phyloP scores from a whole-genome alignment of 1,140 invertebrate genomes.

The Stegodyphus mimosarum region DNA sequence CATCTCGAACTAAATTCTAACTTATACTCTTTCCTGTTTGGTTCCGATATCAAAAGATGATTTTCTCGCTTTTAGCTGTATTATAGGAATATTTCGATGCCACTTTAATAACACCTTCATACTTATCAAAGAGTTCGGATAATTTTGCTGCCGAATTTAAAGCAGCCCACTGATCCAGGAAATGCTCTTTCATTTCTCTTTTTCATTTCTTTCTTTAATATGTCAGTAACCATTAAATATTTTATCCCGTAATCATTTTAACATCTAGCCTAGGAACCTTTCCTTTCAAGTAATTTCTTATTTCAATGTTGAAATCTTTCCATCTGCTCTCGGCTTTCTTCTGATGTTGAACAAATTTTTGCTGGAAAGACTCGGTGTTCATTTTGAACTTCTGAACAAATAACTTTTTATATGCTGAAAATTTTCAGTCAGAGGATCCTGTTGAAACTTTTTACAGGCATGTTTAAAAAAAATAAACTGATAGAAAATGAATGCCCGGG shows the following conservation, averaged over 20 bases:
- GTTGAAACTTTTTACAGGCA: not conserved
- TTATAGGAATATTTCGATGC: not conserved
- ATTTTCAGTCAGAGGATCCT: not conserved
- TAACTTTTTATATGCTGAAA: not conserved
- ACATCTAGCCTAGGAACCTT: not conserved
- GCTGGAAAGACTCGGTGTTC: not conserved
- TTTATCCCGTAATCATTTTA: not conserved
- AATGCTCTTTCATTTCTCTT: not conserved
- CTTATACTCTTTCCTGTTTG: not conserved
- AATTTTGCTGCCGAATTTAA: not conserved
- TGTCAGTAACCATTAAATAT: not conserved
- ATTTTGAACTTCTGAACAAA: not conserved
- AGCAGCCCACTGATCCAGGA: not conserved
- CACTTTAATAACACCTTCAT: not conserved
- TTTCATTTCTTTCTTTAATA: not conserved
- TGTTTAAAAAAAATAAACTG: no score
- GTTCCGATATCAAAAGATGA: not conserved
- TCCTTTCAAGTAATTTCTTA: slow-evolving; percentile 1
- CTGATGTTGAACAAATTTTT: not conserved
- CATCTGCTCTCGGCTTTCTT: not conserved
- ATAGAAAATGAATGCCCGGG: no score
- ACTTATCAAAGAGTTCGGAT: not conserved
- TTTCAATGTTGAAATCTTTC: not conserved
- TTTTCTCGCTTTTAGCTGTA: not conserved
- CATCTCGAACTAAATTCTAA: not conserved